Base-by-base conservation (phyloP, 2,888 invertebrate genomes). In the Epicampocera succincta region DNA sequence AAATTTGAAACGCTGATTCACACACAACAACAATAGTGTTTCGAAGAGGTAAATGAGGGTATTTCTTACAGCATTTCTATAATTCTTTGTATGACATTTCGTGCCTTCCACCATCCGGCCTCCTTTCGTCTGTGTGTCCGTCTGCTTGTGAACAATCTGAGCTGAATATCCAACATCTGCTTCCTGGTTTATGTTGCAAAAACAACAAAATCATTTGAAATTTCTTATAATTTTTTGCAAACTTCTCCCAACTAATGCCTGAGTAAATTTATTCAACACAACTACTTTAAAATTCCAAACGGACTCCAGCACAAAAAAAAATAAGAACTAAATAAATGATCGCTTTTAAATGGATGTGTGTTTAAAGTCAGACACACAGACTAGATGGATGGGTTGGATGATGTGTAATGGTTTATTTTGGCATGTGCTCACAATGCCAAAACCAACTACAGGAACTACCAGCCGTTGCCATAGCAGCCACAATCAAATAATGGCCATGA, bases 101-200 rank as follows among this genome's bases (percentile, higher is more conserved):
- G 33, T 33, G 9, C 9, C 1, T 9, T 6, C 8, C 33, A 25
- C 8, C 3, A 40, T 71, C 15, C 15, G 6, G 38, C 11, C 21
- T 48, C 21, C 29, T 15, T 29, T 19, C 29, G 48, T 11, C 19
- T n/a, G 3, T 48, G 3, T 17, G 46, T 17, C 0, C 46, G 17
- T 46, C 46, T 42, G 42, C 25, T 21, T 25, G 61, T 19, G n/a
- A 61, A 11, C 44, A 25, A 12, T 44, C 60, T 65, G 48, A 54
- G 58, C 54, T 75, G 77, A 82, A 71, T 71, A 65, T 46, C 46
- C 65, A 82, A 78, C 82, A 82, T 82, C 82, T 82, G 82, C 82
- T 82, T 82, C 82, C 82, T 82, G 82, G 82, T 82, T 82, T 46
- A 4, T 42, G 50, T 33, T 44, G 33, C 58, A 33, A 56, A 44